phyloP scores from a whole-genome alignment of 23 tunicate species.

The Trididemnum miniatum region DNA sequence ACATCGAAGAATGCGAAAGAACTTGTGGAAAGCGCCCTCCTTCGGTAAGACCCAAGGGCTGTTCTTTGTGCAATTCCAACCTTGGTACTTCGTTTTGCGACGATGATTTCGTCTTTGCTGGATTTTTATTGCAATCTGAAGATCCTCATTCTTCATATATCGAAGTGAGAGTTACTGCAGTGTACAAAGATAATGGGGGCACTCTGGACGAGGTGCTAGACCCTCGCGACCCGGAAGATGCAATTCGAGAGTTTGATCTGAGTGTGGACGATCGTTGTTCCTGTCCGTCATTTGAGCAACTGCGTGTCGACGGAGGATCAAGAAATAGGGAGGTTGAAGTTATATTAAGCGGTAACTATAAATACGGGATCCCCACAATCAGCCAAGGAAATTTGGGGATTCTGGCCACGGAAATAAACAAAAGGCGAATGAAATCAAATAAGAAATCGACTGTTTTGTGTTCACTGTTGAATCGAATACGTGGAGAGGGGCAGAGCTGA shows the following conservation, averaged over 20 bases:
- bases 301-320: neutral
- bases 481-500: no score
- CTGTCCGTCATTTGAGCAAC: constrained; percentile 11
- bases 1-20: neutral
- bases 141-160: neutral
- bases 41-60: neutral
- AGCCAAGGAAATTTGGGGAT: constrained; percentile 27
- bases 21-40: neutral
- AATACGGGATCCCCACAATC: neutral
- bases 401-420: neutral
- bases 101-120: constrained; percentile 23
- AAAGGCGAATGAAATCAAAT: neutral
- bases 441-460: neutral
- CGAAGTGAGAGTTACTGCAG: constrained; percentile 2
- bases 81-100: constrained; percentile 3
- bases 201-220: neutral
- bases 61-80: constrained; percentile 10
- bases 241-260: neutral
- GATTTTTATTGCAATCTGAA: neutral
- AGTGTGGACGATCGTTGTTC: constrained; percentile 1
- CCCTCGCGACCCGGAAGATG: neutral
- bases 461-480: neutral
- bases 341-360: neutral
- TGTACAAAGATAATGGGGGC: constrained; percentile 17
- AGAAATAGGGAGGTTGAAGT: neutral